Evolutionary conservation across 2,888 invertebrate species (phyloP).

Genomic region (Eilema griseolum): DNA sequence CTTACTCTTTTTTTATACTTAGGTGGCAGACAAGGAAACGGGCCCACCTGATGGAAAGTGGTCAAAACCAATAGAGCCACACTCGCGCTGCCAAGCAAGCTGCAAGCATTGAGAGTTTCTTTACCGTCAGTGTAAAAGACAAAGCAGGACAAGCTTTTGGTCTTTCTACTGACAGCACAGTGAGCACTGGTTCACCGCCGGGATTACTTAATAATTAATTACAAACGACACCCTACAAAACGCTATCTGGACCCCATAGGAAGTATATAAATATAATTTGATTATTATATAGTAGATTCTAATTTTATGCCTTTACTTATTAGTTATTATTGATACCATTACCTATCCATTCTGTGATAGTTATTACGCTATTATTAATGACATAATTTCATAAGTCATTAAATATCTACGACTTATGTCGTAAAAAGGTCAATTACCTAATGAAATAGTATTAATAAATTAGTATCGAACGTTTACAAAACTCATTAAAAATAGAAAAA

Average conservation of each 20-base stretch:
- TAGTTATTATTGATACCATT: background rate
- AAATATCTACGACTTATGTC: background rate
- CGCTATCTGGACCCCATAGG: background rate
- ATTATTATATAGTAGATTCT: background rate
- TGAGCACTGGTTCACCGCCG: too few relatives aligned
- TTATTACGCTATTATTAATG: background rate
- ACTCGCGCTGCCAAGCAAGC: too few relatives aligned
- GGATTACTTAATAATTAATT: too few relatives aligned
- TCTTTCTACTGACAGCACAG: too few relatives aligned
- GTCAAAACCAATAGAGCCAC: too few relatives aligned
- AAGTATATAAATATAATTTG: background rate
- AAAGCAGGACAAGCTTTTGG: too few relatives aligned
- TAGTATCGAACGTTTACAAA: conserved; percentile 9
- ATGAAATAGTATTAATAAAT: conserved; percentile 12
- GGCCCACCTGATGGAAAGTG: too few relatives aligned
- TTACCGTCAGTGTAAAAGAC: too few relatives aligned
- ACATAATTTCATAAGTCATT: conserved; percentile 9
- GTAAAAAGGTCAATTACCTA: conserved; percentile 16
- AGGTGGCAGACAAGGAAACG: too few relatives aligned
- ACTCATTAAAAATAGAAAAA: conserved; percentile 13
- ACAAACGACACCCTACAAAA: too few relatives aligned
- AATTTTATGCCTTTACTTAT: background rate
- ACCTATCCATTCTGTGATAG: background rate
- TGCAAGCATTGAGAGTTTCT: too few relatives aligned
- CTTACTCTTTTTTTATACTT: too few relatives aligned